Conservation (phyloP, 2,888 invertebrate genomes). For the Drosophila longiperda region DNA sequence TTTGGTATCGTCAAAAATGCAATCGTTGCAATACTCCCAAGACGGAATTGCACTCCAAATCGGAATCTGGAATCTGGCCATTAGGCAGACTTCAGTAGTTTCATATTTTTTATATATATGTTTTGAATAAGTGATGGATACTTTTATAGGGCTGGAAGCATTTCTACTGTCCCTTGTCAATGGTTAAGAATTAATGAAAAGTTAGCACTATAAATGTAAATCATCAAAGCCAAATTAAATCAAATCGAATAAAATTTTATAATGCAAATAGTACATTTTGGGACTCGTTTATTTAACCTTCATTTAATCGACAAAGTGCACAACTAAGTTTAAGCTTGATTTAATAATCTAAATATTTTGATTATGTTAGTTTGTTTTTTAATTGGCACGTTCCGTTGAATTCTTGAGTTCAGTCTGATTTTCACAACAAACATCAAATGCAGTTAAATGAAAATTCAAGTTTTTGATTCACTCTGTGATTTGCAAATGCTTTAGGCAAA, state of each 20-base stretch:
- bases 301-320: background rate
- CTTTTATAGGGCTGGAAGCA: constrained; percentile 1
- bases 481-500: constrained; percentile 10
- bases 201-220: constrained; percentile 34
- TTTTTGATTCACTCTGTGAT: constrained; percentile 21
- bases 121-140: constrained; percentile 35
- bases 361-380: background rate
- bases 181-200: constrained; percentile 40
- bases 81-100: constrained; percentile 30
- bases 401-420: background rate
- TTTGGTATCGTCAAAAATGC: constrained; percentile 66
- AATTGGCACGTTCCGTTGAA: background rate
- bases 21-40: constrained; percentile 62
- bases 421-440: background rate
- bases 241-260: background rate
- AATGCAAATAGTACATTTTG: background rate
- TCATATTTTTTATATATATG: constrained; percentile 17
- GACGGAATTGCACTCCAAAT: constrained; percentile 23
- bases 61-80: constrained; percentile 59
- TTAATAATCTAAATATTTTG: background rate
- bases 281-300: background rate
- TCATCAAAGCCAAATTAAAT: background rate
- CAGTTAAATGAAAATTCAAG: constrained; percentile 15
- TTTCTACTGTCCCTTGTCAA: constrained; percentile 9
- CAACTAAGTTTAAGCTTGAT: background rate